phyloP scores from a whole-genome alignment of 2,113 vertebrate genomes.

The Antennarius striatus region DNA sequence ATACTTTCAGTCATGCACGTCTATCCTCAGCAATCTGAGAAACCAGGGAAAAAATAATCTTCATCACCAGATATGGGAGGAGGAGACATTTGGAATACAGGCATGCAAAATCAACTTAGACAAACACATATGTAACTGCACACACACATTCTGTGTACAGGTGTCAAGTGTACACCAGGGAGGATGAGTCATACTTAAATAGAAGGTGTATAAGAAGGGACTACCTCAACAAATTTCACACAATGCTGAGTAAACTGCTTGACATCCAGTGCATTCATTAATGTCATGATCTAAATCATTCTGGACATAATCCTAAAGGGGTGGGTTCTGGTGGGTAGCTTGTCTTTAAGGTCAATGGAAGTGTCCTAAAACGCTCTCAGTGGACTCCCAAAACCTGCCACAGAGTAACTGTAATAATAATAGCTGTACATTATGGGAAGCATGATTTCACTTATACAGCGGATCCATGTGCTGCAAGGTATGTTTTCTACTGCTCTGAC shows the following conservation, averaged over 20 bases:
- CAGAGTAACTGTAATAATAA: not conserved
- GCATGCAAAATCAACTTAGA: constrained; percentile 43
- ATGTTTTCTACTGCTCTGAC: too few species aligned
- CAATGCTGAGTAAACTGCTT: too few species aligned
- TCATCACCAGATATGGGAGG: constrained; percentile 45
- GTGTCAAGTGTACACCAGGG: not conserved
- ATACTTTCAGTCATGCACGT: constrained; percentile 51
- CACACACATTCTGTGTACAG: constrained; percentile 8
- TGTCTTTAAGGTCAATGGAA: not conserved
- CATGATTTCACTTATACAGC: not conserved
- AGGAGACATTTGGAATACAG: constrained; percentile 55
- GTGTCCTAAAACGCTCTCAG: constrained; percentile 10
- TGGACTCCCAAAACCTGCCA: not conserved
- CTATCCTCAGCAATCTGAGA: constrained; percentile 36
- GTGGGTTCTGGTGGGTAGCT: constrained; percentile 14
- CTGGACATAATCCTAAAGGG: constrained; percentile 47
- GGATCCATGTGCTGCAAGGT: too few species aligned
- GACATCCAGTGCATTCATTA: constrained; percentile 66
- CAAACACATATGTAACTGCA: constrained; percentile 3
- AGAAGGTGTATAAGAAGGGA: too few species aligned
- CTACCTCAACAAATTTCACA: too few species aligned
- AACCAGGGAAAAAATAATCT: constrained; percentile 37
- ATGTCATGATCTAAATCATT: constrained; percentile 65
- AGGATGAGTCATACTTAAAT: too few species aligned
- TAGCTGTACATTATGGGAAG: not conserved